Percentiles rank a stretch among this genome's conserved stretches.
phyloP scores from a whole-genome alignment of 2,113 vertebrate genomes.

The Pachypanchax playfairii region DNA sequence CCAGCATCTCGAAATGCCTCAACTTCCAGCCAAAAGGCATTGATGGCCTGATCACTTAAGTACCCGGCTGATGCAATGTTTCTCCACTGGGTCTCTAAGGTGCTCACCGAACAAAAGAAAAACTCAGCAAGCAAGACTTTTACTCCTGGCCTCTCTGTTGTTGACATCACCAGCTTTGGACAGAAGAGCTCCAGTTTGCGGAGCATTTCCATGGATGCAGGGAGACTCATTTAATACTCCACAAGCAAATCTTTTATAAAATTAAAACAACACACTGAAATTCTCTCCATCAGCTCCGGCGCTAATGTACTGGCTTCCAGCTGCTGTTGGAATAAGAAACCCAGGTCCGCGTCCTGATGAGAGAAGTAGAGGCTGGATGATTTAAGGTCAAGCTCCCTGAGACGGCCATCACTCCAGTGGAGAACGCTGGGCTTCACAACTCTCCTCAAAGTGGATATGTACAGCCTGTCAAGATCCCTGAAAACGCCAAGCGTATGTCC shows the following conservation, averaged over 20 bases:
- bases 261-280: no score
- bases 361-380: not conserved
- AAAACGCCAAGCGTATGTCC: no score
- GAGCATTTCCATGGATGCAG: not conserved
- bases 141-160: no score
- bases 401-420: not conserved
- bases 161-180: not conserved
- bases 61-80: not conserved
- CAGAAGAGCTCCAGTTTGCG: not conserved
- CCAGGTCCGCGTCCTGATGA: no score
- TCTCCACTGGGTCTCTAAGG: not conserved
- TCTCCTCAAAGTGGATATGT: not conserved
- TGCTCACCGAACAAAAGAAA: not conserved
- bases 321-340: not conserved
- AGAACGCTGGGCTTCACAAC: constrained; percentile 5
- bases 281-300: not conserved
- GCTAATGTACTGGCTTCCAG: not conserved
- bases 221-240: not conserved
- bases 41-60: no score
- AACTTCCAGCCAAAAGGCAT: not conserved
- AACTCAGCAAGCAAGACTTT: not conserved
- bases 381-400: not conserved
- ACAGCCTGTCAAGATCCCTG: constrained; percentile 1
- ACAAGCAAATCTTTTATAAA: not conserved
- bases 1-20: not conserved